phyloP scores from a whole-genome alignment of 2,888 invertebrate species.

The Dicyrtoma fusca region DNA sequence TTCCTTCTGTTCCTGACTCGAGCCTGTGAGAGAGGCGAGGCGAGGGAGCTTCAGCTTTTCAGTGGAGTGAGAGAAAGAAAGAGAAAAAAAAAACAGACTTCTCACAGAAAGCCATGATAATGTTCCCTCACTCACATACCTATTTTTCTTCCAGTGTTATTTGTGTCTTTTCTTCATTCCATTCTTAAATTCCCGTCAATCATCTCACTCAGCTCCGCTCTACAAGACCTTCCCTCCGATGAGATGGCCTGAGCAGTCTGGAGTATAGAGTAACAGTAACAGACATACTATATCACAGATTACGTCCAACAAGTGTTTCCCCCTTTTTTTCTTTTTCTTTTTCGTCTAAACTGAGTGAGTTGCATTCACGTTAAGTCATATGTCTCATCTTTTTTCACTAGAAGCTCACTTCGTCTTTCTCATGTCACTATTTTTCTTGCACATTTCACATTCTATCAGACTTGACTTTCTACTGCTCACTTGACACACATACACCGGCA shows the following conservation, averaged over 20 bases:
- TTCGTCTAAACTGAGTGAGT: constrained; percentile 2
- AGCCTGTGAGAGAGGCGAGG: neutral
- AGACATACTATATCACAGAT: neutral
- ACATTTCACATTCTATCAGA: neutral
- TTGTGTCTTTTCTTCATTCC: constrained; percentile 40
- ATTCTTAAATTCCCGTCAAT: constrained; percentile 48
- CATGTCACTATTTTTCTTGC: constrained; percentile 20
- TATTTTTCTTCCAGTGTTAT: constrained; percentile 39
- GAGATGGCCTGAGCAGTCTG: neutral
- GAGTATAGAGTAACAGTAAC: too few species aligned
- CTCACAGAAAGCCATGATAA: constrained; percentile 40
- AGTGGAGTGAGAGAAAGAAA: neutral
- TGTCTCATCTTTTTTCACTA: constrained; percentile 41
- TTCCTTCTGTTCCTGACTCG: constrained; percentile 14
- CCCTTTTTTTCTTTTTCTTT: constrained; percentile 25
- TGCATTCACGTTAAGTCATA: constrained; percentile 38
- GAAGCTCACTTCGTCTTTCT: constrained; percentile 28
- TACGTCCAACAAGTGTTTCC: constrained; percentile 48
- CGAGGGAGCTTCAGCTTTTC: neutral
- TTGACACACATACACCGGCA: neutral
- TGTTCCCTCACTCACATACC: constrained; percentile 31
- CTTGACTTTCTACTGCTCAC: constrained; percentile 29
- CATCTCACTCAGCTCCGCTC: constrained; percentile 38
- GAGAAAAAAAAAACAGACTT: constrained; percentile 16
- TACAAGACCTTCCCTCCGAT: neutral